Base-by-base conservation (phyloP, 2,113 vertebrate genomes). In the Edolisoma coerulescens region DNA sequence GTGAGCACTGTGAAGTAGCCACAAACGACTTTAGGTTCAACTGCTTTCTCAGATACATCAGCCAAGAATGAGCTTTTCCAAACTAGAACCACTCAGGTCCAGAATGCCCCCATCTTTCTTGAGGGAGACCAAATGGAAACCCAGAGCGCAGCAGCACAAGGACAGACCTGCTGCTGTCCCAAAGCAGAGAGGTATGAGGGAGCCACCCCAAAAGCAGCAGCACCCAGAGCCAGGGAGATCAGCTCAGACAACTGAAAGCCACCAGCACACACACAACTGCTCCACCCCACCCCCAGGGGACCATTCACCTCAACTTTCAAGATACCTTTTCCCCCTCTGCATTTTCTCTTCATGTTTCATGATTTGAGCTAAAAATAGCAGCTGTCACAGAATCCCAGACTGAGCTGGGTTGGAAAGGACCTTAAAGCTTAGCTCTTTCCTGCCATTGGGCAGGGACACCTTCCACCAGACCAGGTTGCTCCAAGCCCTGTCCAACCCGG, bases 1-100 rank as follows among this genome's bases (percentile, higher is more conserved):
- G 0, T 0, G 1, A 35, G 63, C 41, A 4, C 15, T 1, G 10
- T 1, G 4, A 49, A 39, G 32, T 2, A 20, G 28, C 22, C 19
- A 47, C 33, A 71, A 28, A 7, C 0, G 0, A 24, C 21, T 37
- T 20, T 13, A 22, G 6, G 11, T 28, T 57, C 56, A 67, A 27
- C 20, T 45, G 21, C 37, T 21, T 73, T 23, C 64, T 52, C 74
- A 45, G 33, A 19, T 18, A 9, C 6, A 15, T 2, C 60, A 65
- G 42, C 27, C 1, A 2, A 81, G 37, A 26, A 35, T 1, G 18
- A 87, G 41, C n/a, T 35, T 27, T 76, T 68, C 71, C 64, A 60
- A 69, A 30, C 33, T 3, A 42, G 21, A 73, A 50, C 5, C 17
- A 45, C 16, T 5, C 74, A 33, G 33, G 23, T 12, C 59, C 49